phyloP scores from a whole-genome alignment of 2,888 invertebrate species.

The Yponomeuta sedellus region DNA sequence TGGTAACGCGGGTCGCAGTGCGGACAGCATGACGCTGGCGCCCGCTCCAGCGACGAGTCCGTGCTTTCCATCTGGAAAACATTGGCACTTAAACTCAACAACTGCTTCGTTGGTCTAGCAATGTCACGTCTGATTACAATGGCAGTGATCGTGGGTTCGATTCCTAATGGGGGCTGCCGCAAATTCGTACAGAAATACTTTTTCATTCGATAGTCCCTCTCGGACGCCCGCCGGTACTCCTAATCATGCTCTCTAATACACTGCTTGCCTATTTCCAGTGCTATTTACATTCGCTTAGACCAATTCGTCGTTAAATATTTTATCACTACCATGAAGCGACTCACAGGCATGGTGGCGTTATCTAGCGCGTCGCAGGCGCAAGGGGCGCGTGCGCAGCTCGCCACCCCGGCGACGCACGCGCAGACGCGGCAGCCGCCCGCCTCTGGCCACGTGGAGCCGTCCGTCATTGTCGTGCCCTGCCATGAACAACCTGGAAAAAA shows the following conservation, averaged over 20 bases:
- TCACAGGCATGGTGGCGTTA: conserved; percentile 33
- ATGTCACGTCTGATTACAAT: no score
- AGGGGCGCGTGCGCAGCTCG: conserved; percentile 80
- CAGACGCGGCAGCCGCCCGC: conserved; percentile 68
- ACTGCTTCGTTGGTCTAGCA: background rate
- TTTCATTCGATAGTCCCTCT: no score
- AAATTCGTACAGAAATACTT: no score
- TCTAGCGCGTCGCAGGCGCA: conserved; percentile 80
- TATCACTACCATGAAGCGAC: background rate
- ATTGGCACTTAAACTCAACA: background rate
- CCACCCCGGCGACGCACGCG: conserved; percentile 75
- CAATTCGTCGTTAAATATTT: no score
- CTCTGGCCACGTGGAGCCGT: conserved; percentile 75
- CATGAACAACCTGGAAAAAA: conserved; percentile 80
- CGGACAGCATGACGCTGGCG: conserved; percentile 84
- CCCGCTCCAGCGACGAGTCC: conserved; percentile 30
- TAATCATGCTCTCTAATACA: no score
- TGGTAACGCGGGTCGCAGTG: conserved; percentile 85
- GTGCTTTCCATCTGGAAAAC: conserved; percentile 6
- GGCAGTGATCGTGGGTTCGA: no score
- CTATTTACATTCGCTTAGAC: no score
- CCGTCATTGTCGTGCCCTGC: conserved; percentile 78
- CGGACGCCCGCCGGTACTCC: no score
- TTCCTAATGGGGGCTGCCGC: no score
- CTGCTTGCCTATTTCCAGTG: no score